Evolutionary conservation across 2,888 invertebrate species (phyloP), one percentile per base, ranked within the genome.

Genomic region (Dolichopus griseipennis): DNA sequence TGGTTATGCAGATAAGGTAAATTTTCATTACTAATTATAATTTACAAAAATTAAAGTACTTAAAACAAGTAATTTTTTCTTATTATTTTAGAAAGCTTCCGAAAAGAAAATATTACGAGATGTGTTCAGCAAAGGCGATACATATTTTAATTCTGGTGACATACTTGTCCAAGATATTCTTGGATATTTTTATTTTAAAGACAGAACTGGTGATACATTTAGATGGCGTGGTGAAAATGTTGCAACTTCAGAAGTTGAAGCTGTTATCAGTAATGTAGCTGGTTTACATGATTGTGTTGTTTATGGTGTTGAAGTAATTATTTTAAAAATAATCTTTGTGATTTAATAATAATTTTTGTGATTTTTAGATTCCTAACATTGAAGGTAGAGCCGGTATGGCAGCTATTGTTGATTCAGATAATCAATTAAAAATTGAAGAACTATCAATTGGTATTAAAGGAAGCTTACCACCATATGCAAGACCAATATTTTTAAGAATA

Each of bases 151-250:
- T 75, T 91, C 95, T 67, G 90, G 92, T 69, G 97, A 98, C 83
- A 87, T 97, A 75, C 82, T 97, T 72, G 88, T 92, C 61, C 89
- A 90, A 83, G 97, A 98, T 80, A 91, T 95, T 73, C 84, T 90
- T n/a, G 97, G 97, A 62, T 96, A 94, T 82, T 88, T 93, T 77
- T 97, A 88, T 83, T 97, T 97, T 84, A 90, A 89, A 74, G 97
- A 97, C 82, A 87, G 97, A 77, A 91, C 90, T 66, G 92, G 92
- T 2, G 92, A 92, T 80, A 92, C 92, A 0, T 92, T 89, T 82
- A 85, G 88, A 75, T 96, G 95, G 95, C 90, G 93, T 78, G 97
- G 98, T 18, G 97, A 99, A 84, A 98, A 98, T 79, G 96, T 98
- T 1, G 91, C 97, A 69, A 97, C 97, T 1, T 89, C 91, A 0